These are phyloP conservation scores for Congeria kusceri DNA, from an alignment of 2,888 invertebrate species.

Conservation along the genomic window DNA sequence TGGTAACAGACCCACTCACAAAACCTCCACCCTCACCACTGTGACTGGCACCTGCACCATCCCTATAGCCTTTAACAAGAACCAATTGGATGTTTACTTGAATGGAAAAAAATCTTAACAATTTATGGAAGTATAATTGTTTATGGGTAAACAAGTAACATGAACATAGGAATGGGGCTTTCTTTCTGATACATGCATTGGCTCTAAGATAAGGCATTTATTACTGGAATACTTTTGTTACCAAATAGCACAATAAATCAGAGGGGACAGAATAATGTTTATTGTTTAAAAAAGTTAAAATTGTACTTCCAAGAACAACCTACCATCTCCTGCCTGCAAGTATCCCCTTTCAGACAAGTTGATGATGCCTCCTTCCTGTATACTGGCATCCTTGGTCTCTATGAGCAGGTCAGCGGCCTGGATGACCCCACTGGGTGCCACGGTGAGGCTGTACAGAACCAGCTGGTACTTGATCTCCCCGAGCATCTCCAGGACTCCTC, in stretches of 20 bases:
- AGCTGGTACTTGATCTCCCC: conserved; percentile 47
- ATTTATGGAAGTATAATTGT: no score
- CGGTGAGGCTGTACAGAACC: conserved; percentile 18
- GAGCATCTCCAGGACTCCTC: conserved; percentile 42
- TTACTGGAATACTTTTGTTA: no score
- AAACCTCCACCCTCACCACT: conserved; percentile 71
- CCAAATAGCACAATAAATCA: no score
- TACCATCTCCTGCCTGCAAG: conserved; percentile 58
- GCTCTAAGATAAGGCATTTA: no score
- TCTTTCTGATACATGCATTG: no score
- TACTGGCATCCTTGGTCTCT: conserved; percentile 28
- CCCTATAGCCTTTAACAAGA: conserved; percentile 51
- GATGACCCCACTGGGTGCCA: conserved; percentile 61
- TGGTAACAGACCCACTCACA: neutral
- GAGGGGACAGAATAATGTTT: no score
- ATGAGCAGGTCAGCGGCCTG: conserved; percentile 44
- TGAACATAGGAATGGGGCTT: no score
- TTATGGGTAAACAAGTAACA: no score
- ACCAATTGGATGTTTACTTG: neutral
- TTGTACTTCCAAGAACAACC: neutral
- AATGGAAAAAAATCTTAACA: neutral
- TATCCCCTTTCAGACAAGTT: conserved; percentile 53
- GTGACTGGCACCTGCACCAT: conserved; percentile 67
- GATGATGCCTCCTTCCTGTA: conserved; percentile 66
- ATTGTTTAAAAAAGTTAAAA: no score